Evolutionary conservation across 2,888 invertebrate genomes (phyloP).

Genomic region (Holacanthella duospinosa): DNA sequence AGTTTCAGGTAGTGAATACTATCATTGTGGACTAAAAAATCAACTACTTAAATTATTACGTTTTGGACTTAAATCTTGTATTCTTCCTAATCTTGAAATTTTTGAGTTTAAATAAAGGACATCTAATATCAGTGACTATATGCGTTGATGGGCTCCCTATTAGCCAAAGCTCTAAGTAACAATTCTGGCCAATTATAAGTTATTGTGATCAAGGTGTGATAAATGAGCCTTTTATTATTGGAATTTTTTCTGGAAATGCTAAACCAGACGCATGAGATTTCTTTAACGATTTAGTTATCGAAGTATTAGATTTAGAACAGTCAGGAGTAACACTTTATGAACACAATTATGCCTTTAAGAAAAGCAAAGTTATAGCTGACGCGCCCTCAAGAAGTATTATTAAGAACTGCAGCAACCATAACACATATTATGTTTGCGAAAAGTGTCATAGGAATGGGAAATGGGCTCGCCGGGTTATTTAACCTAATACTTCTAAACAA

Average conservation of each 20-base stretch:
- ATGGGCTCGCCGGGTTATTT: constrained; percentile 3
- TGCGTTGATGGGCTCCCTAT: constrained; percentile 15
- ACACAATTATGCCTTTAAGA: constrained; percentile 5
- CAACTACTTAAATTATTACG: background rate
- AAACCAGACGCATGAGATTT: constrained; percentile 14
- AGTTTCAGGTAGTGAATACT: constrained; percentile 11
- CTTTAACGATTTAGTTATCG: constrained; percentile 11
- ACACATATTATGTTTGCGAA: constrained; percentile 7
- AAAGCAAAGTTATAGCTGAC: constrained; percentile 19
- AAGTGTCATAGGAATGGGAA: constrained; percentile 4
- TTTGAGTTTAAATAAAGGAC: no score
- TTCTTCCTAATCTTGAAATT: no score
- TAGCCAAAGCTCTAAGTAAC: constrained; percentile 7
- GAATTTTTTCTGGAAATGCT: constrained; percentile 10
- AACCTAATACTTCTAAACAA: background rate
- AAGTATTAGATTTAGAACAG: background rate
- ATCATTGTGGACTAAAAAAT: constrained; percentile 9
- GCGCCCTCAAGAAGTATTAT: constrained; percentile 14
- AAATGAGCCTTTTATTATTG: constrained; percentile 12
- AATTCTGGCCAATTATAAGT: constrained; percentile 10
- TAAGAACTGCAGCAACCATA: background rate
- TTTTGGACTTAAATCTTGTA: no score
- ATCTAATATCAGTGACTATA: no score
- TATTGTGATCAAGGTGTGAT: background rate
- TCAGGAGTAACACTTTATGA: constrained; percentile 1